Percentiles rank a stretch among this genome's conserved stretches.
phyloP scores from a whole-genome alignment of 1,140 invertebrate genomes.

The Meteorus sp. region DNA sequence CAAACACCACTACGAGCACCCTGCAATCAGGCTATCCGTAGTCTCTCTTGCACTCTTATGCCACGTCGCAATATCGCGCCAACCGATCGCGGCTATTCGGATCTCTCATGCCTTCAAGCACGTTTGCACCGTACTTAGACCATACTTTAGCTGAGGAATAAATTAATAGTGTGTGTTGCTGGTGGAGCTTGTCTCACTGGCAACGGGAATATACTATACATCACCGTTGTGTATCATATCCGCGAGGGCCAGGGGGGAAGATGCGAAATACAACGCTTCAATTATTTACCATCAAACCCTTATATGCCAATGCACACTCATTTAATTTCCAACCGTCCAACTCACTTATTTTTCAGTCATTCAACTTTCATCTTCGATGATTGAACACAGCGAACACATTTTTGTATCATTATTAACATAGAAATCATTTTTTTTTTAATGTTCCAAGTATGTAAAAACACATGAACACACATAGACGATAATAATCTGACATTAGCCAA shows the following conservation, averaged over 20 bases:
- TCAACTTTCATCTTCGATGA: no score
- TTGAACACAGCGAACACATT: no score
- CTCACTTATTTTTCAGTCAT: not conserved
- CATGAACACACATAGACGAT: not conserved
- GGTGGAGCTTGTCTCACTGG: no score
- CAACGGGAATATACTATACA: conserved; percentile 1
- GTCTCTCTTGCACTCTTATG: not conserved
- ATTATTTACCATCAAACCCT: conserved; percentile 14
- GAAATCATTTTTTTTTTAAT: no score
- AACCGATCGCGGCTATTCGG: conserved; percentile 13
- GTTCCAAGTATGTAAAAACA: no score
- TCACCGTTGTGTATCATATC: conserved; percentile 10
- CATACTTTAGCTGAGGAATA: conserved; percentile 18
- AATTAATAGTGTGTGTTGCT: conserved; percentile 17
- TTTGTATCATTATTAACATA: no score
- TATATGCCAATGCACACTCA: conserved; percentile 6
- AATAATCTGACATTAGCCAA: no score
- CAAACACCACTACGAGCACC: conserved; percentile 55
- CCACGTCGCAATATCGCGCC: conserved; percentile 2
- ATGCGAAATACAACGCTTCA: conserved; percentile 14
- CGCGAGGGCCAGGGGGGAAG: not conserved
- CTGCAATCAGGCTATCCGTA: conserved; percentile 48
- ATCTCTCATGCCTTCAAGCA: conserved; percentile 18
- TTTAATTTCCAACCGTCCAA: not conserved
- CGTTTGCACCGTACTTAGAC: conserved; percentile 21